Percentiles rank a stretch among this genome's conserved stretches.
Conservation (phyloP, 2,888 invertebrate genomes). For the Cryptus viduatorius region DNA sequence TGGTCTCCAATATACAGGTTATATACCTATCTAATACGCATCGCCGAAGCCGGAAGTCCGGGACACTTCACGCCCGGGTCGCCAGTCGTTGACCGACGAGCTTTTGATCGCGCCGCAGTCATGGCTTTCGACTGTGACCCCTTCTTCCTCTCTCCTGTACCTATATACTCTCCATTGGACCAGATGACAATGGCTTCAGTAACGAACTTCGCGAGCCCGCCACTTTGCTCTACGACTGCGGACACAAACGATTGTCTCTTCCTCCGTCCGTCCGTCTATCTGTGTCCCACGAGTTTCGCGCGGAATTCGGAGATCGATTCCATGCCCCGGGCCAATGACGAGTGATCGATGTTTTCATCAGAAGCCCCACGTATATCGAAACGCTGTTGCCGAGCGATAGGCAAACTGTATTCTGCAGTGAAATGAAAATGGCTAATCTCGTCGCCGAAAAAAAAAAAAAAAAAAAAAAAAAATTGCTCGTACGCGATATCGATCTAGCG, state of each 20-base stretch:
- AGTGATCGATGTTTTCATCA: slow-evolving; percentile 14
- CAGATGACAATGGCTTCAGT: slow-evolving; percentile 61
- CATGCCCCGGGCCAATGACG: neutral
- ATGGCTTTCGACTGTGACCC: slow-evolving; percentile 37
- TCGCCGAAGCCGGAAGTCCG: slow-evolving; percentile 57
- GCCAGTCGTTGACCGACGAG: slow-evolving; percentile 62
- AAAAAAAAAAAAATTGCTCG: neutral
- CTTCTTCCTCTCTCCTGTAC: neutral
- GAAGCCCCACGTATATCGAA: neutral
- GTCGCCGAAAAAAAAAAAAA: slow-evolving; percentile 6
- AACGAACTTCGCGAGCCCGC: slow-evolving; percentile 61
- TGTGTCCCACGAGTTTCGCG: slow-evolving; percentile 12
- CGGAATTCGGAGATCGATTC: slow-evolving; percentile 40
- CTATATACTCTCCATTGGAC: slow-evolving; percentile 1
- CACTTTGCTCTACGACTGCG: slow-evolving; percentile 53
- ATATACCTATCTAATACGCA: slow-evolving; percentile 36
- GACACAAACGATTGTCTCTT: slow-evolving; percentile 36
- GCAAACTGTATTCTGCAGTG: neutral
- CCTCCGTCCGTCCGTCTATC: neutral
- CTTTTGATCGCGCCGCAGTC: slow-evolving; percentile 62
- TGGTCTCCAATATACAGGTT: neutral
- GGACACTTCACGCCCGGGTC: slow-evolving; percentile 51
- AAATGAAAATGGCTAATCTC: slow-evolving; percentile 30
- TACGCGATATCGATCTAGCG: too few species aligned
- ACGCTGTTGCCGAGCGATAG: neutral